Evolutionary conservation across 2,113 vertebrate genomes (phyloP), one percentile per base, ranked within the genome.

Genomic region (Callionymus lyra): DNA sequence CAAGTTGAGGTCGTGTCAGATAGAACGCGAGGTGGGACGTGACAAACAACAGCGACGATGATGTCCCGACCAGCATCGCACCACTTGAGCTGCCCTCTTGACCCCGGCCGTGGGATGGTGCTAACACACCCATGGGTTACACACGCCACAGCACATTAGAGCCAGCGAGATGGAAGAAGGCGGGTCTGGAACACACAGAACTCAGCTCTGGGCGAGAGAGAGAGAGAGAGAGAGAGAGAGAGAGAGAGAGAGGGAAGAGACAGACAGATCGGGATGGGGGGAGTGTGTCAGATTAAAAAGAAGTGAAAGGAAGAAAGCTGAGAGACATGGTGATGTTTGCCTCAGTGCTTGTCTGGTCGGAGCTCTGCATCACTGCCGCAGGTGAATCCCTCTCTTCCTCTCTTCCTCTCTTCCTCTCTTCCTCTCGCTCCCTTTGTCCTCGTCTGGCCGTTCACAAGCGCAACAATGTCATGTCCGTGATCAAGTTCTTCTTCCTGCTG

Each of bases 121-220:
- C 31, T 31, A 65, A 69, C 47, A 57, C 65, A 76, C 74, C 72
- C 72, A 60, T 61, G 66, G 78, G 74, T 71, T 71, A 67, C 62
- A 53, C 76, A 80, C 57, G 76, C 74, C 81, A 80, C 59, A 71
- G 65, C 72, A 50, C 52, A 80, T 81, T 79, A 81, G 58, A 77
- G 61, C 58, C 46, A 56, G 49, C 42, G 65, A 66, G 63, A 66
- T 44, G 50, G 55, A 67, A 65, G 56, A 50, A 69, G 59, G 50
- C 46, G n/a, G 59, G 38, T 63, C 69, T 49, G 59, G 64, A 60
- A 51, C 63, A 59, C 44, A 65, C 50, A 54, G 70, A 72, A 72
- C 59, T 61, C 35, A 44, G 72, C 75, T 76, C 56, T 53, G 67
- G 75, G 76, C 60, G 60, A 56, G 63, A 71, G 67, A 41, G 35